Percentiles rank a stretch among this genome's conserved stretches.
Evolutionary conservation across 2,113 vertebrate species (phyloP).

Genomic region (Craseonycteris thonglongyai): DNA sequence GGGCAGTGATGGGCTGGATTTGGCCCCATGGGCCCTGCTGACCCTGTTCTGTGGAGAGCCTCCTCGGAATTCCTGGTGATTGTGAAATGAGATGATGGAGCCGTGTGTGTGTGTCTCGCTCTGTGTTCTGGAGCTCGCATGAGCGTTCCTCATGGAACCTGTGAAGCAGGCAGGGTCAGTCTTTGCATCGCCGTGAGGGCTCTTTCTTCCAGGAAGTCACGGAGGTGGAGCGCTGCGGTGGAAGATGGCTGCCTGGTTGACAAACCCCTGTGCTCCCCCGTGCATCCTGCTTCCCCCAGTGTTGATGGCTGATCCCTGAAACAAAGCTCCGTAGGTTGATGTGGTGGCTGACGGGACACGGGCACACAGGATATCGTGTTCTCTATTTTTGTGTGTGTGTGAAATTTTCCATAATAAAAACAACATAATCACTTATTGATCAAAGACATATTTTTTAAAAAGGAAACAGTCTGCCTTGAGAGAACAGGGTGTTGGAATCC

Average conservation of each 20-base stretch:
- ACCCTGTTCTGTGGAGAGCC: neutral
- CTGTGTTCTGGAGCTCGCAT: neutral
- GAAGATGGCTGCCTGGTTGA: neutral
- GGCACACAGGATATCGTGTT: neutral
- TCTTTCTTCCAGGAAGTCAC: neutral
- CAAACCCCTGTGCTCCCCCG: neutral
- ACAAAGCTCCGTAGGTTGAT: neutral
- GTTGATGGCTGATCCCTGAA: neutral
- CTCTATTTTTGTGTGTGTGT: neutral
- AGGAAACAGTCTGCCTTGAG: neutral
- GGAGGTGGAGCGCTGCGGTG: neutral
- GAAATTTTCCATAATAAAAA: neutral
- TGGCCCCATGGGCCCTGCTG: neutral
- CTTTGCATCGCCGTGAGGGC: neutral
- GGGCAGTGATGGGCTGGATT: neutral
- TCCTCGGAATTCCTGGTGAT: neutral
- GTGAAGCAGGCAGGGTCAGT: neutral
- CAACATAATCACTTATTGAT: neutral
- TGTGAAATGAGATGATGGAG: neutral
- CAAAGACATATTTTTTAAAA: neutral
- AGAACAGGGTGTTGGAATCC: neutral
- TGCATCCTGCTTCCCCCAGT: neutral
- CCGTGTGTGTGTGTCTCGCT: neutral
- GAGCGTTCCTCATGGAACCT: neutral
- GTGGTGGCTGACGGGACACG: accelerated